Evolutionary conservation across 2,113 vertebrate species (phyloP).

Genomic region (Ondatra zibethicus): DNA sequence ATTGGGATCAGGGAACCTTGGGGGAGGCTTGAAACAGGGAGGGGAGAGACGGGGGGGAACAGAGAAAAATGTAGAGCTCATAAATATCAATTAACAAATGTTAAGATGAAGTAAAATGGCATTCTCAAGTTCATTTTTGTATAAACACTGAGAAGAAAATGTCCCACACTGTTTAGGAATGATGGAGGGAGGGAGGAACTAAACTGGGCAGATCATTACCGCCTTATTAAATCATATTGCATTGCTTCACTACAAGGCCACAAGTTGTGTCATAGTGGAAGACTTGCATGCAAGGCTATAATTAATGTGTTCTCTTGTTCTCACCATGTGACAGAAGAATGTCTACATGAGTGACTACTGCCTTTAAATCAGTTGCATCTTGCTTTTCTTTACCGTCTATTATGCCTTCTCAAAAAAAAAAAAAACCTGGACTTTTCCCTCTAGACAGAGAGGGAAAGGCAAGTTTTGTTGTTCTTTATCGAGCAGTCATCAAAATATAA

Average conservation of each 20-base stretch:
- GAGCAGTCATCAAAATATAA: not conserved
- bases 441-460: not conserved
- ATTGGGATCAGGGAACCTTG: no score
- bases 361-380: not conserved
- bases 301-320: not conserved
- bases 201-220: not conserved
- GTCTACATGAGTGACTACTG: not conserved
- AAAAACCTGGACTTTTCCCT: not conserved
- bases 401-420: not conserved
- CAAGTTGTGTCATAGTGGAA: not conserved
- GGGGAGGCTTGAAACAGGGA: no score
- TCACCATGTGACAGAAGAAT: not conserved
- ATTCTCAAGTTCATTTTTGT: slow-evolving; percentile 39
- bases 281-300: not conserved
- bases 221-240: not conserved
- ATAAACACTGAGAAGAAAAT: slow-evolving; percentile 24
- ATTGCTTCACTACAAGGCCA: not conserved
- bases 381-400: slow-evolving; percentile 21
- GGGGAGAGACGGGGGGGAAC: no score
- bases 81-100: no score
- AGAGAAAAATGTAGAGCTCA: no score
- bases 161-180: not conserved
- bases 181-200: not conserved
- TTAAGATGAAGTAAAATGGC: slow-evolving; percentile 36
- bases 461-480: not conserved